Evolutionary conservation across 2,113 vertebrate species (phyloP), one percentile per base, ranked within the genome.

Genomic region (Dasyprocta punctata): DNA sequence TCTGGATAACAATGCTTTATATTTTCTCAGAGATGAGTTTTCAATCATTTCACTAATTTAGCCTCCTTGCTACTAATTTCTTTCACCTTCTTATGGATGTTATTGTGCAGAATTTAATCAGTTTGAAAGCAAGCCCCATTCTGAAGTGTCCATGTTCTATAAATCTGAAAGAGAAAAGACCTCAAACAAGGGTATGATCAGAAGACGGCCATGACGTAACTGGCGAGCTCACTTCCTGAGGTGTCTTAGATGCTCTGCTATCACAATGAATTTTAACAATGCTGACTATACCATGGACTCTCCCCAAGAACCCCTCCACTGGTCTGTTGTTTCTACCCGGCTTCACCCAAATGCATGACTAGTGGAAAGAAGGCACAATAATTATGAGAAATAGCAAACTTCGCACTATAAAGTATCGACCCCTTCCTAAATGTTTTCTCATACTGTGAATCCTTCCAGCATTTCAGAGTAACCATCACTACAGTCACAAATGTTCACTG

Each of bases 161-260:
- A 97, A 97, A 94, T 97, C 92, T 96, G 71, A 92, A 96, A 92
- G 13, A 78, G 12, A 81, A 95, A 96, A 97, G 94, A 95, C 90
- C 77, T 98, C 94, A 86, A 82, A 71, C 82, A 98, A 97, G 97
- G 98, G 54, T 97, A 97, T 47, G 36, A 83, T 54, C 90, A 88
- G 95, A 91, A 94, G 77, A 60, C 0, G 3, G 65, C 69, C 49
- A 89, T 96, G 98, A 97, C 61, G 97, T 98, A 88, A 97, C 77
- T 86, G 95, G 86, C 54, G 69, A 85, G 85, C 65, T 96, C 95
- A 96, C 78, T 96, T 97, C 97, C 97, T 92, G 85, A 52, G 77
- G 41, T 1, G 0, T 69, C 11, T 8, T 24, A 54, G 77, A 85
- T 54, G 63, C 47, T 86, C 69, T 47, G 60, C 77, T 52, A 36